Base-by-base conservation (phyloP, 2,113 vertebrate genomes). In the Ailuropoda melanoleuca region DNA sequence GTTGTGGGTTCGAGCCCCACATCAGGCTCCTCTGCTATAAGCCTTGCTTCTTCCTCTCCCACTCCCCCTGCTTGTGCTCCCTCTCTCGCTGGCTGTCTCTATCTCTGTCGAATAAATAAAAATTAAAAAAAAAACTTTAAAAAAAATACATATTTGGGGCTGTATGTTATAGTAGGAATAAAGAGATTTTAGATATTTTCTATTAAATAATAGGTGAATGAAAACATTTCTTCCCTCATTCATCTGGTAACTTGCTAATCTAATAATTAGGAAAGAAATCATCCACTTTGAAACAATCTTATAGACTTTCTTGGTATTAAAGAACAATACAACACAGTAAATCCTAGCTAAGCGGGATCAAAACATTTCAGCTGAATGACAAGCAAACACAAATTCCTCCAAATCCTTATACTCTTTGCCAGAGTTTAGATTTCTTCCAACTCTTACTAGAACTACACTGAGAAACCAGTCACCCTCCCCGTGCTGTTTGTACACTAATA, bases 241-340 rank as follows among this genome's bases (percentile, higher is more conserved):
- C 48, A 72, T 58, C 39, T 66, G 50, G 34, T 93, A 94, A 86
- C 24, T 37, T 87, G 55, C 78, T 89, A 34, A 68, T 68, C 66
- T 60, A 78, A 97, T 84, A 97, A 93, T 97, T 13, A 97, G 58
- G 92, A 98, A 83, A 96, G 92, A 98, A 80, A 96, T 96, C 39
- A 90, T 26, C 84, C 75, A 96, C 82, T 98, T 97, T 31, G 97
- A 94, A 92, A 74, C n/a, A 34, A 87, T 96, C 93, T 95, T 97
- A 80, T 39, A 96, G 80, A 97, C 88, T 60, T 92, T 2, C 91
- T 94, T 98, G 56, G 91, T 80, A 97, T 90, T 91, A 94, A 96
- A 88, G 97, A 97, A 98, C 85, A 98, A 97, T 75, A 12, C 21
- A 94, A 98, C 92, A 94, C 50, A 97, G 29, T 18, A 95, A 97